Evolutionary conservation across 2,888 invertebrate genomes (phyloP).

Genomic region (Hirtodrosophila cameraria): DNA sequence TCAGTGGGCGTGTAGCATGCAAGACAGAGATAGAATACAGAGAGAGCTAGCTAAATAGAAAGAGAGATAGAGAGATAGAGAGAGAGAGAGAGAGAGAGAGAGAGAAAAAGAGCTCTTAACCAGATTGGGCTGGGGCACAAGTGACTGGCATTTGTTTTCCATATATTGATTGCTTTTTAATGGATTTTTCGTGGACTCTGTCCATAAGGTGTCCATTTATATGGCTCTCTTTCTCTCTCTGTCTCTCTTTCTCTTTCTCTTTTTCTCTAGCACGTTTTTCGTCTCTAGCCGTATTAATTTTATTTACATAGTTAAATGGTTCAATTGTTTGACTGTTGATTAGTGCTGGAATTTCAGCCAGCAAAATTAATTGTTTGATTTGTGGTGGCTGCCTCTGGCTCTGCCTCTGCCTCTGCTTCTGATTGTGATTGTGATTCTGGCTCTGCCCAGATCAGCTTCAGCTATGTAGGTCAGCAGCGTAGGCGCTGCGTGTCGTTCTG

Average conservation of each 20-base stretch:
- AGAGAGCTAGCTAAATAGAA: neutral
- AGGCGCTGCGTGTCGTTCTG: slow-evolving; percentile 15
- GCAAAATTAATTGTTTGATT: slow-evolving; percentile 76
- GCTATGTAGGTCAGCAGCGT: slow-evolving; percentile 47
- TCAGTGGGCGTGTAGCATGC: neutral
- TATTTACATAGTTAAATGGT: slow-evolving; percentile 80
- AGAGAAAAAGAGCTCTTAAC: slow-evolving; percentile 48
- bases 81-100: neutral
- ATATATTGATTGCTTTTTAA: slow-evolving; percentile 79
- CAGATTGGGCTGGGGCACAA: slow-evolving; percentile 54
- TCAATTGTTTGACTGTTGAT: slow-evolving; percentile 79
- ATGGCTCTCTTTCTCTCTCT: neutral
- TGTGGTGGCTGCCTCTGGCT: slow-evolving; percentile 45
- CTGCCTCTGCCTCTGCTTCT: too few species aligned
- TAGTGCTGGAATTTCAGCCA: slow-evolving; percentile 76
- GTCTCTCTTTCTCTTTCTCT: neutral
- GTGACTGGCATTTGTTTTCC: slow-evolving; percentile 76
- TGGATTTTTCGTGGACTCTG: slow-evolving; percentile 68
- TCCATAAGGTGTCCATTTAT: slow-evolving; percentile 57
- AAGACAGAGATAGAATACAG: too few species aligned
- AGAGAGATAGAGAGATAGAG: neutral
- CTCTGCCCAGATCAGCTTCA: neutral
- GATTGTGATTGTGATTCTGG: too few species aligned
- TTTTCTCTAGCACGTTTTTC: slow-evolving; percentile 4
- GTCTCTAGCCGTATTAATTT: slow-evolving; percentile 59